phyloP scores from a whole-genome alignment of 1,140 invertebrate genomes.

The Helicoverpa zea region DNA sequence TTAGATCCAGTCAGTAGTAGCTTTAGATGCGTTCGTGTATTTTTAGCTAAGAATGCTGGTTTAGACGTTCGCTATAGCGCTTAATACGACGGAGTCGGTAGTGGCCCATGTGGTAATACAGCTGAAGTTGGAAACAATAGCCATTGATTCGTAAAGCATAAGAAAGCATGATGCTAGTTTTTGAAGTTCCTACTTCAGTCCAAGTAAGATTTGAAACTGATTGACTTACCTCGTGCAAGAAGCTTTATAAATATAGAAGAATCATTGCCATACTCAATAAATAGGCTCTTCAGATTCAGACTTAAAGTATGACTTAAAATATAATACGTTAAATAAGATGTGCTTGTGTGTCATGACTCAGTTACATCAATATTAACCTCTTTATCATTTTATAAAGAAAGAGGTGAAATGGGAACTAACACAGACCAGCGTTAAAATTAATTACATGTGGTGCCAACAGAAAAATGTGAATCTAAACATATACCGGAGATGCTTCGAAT shows the following conservation, averaged over 20 bases:
- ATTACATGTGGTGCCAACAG: background rate
- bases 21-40: conserved; percentile 50
- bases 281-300: no score
- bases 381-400: background rate
- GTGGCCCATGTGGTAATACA: conserved; percentile 10
- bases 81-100: conserved; percentile 33
- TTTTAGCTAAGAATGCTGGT: conserved; percentile 48
- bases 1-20: conserved; percentile 48
- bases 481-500: background rate
- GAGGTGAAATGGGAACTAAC: background rate
- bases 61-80: conserved; percentile 48
- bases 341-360: no score
- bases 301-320: no score
- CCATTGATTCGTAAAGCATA: background rate
- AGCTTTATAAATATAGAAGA: no score
- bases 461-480: conserved; percentile 8
- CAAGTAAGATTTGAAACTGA: background rate
- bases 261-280: no score
- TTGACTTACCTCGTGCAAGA: no score
- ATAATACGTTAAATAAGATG: no score
- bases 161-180: background rate
- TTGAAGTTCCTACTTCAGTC: background rate
- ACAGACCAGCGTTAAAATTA: background rate
- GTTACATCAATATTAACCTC: background rate
- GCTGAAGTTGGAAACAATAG: background rate